Percentiles rank a stretch among this genome's conserved stretches.
Evolutionary conservation across 2,888 invertebrate genomes (phyloP).

Genomic region (Cheiracanthium punctorium): DNA sequence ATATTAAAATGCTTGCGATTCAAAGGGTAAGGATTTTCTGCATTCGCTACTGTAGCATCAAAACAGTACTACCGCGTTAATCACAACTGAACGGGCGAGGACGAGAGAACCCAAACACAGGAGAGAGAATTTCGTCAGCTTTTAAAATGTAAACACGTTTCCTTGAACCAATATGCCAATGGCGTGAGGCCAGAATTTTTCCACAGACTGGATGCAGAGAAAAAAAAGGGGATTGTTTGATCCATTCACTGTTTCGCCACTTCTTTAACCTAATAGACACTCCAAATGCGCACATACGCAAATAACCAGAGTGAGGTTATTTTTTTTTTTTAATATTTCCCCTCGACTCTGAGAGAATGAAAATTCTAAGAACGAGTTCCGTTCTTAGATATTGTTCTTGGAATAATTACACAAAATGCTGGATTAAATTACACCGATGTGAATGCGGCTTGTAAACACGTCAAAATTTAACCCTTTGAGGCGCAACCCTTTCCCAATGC

Average conservation of each 20-base stretch:
- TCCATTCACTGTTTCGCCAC: conserved; percentile 6
- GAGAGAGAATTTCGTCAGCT: not conserved
- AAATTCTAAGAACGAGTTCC: not conserved
- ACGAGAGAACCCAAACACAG: not conserved
- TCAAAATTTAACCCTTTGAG: too few species aligned
- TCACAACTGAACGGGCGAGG: too few species aligned
- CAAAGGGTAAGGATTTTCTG: too few species aligned
- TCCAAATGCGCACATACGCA: not conserved
- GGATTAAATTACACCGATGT: not conserved
- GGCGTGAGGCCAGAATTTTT: conserved; percentile 36
- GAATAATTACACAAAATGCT: not conserved
- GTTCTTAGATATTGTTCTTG: not conserved
- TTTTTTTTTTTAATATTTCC: too few species aligned
- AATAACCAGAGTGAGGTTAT: not conserved
- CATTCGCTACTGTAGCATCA: too few species aligned
- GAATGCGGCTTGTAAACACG: too few species aligned
- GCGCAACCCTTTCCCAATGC: too few species aligned
- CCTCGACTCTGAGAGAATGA: not conserved
- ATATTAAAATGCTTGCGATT: too few species aligned
- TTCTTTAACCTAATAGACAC: not conserved
- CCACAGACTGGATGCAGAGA: not conserved
- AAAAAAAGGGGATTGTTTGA: not conserved
- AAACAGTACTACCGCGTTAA: too few species aligned
- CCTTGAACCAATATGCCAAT: conserved; percentile 16
- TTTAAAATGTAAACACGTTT: not conserved